Percentiles rank a stretch among this genome's conserved stretches.
These are phyloP conservation scores for Heliangelus exortis DNA, from an alignment of 2,797 vertebrate species.

Conservation along the genomic window DNA sequence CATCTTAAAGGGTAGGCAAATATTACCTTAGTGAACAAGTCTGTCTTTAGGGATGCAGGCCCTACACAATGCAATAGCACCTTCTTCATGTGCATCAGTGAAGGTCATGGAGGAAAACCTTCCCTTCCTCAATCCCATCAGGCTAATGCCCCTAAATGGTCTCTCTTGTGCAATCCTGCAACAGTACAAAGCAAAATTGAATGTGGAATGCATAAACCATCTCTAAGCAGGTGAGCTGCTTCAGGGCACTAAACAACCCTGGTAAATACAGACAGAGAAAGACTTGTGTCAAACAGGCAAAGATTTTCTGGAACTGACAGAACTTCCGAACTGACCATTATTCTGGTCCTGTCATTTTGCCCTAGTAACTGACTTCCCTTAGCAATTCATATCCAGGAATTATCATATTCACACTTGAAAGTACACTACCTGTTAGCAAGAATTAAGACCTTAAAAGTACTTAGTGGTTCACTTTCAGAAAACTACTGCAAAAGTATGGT, in stretches of 20 bases:
- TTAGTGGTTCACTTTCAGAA: neutral
- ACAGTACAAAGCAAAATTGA: neutral
- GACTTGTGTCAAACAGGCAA: neutral
- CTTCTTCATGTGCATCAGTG: neutral
- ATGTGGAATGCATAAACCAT: neutral
- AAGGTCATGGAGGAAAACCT: neutral
- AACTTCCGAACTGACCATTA: neutral
- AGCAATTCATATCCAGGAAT: neutral
- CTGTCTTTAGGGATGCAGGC: neutral
- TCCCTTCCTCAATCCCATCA: neutral
- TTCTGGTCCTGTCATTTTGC: neutral
- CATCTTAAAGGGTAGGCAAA: neutral
- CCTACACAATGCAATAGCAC: neutral
- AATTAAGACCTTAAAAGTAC: neutral
- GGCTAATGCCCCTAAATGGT: neutral
- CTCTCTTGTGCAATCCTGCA: neutral
- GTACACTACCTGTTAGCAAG: neutral
- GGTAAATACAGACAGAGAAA: neutral
- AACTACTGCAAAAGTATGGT: neutral
- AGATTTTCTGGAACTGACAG: neutral
- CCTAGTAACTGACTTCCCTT: neutral
- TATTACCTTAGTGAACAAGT: neutral
- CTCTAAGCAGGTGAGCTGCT: neutral
- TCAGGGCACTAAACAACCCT: neutral
- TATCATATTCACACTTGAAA: neutral